Base-by-base conservation (phyloP, 1,140 invertebrate genomes). In the Periplaneta americana region DNA sequence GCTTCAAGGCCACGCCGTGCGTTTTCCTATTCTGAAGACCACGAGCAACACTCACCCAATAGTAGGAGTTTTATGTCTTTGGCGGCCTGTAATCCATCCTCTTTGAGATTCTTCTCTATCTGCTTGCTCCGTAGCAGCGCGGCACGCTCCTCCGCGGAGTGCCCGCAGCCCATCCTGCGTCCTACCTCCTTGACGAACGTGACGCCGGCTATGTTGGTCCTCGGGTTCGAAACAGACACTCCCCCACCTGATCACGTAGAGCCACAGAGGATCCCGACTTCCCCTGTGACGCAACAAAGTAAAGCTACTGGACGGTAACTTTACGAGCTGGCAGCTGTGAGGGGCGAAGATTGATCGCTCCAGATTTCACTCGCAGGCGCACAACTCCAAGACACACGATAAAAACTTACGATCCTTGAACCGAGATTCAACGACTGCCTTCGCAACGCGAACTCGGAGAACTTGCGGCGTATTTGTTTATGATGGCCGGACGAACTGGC, bases 61-160 rank as follows among this genome's bases (percentile, higher is more conserved):
- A 94, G 88, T 75, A 94, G 87, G 74, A 94, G 88, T 88, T 94
- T 94, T 84, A 94, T 94, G 88, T 94, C 93, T 86, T 94, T 94
- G 82, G 93, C 93, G 32, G 93, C 93, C 86, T 94, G 93, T 75
- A 94, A 89, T 10, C 92, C 92, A 88, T 94, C 93, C 87, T 94
- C 93, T 87, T 94, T 94, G 80, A 94, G 87, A 86, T 94, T 93
- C 86, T 92, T 94, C 86, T 94, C 93, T 83, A 94, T 94, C 85
- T 90, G 89, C 86, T 92, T 93, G 85, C 90, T 92, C 83, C 93
- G 87, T 83, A 92, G 92, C 86, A 92, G 86, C 81, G 93, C 93
- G 79, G 89, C 90, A 83, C 92, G 85, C 85, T 93, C 93, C 85
- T 93, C 93, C 74, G 92, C 91, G 84, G 91, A 92, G 90, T 78